Evolutionary conservation across 2,113 vertebrate genomes (phyloP), one percentile per base, ranked within the genome.

Genomic region (Chaenogobius annularis): DNA sequence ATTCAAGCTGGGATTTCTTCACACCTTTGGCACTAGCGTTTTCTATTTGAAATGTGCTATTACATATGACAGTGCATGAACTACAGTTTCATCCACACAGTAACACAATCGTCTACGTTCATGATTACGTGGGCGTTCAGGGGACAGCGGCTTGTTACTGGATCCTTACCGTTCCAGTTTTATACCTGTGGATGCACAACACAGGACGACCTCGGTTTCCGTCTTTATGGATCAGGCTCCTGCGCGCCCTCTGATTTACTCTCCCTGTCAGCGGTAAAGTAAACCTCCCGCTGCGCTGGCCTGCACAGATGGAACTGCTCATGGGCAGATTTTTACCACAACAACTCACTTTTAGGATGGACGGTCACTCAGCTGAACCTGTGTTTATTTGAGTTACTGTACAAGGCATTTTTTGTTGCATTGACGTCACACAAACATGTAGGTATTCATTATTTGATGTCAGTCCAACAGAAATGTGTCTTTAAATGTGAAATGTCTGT

Each of bases 161-260:
- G 19, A 22, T 63, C 55, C 50, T 23, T 17, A 26, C 3, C 47
- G 20, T 63, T 15, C 14, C 40, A 8, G 5, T 67, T 46, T 19
- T 13, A 31, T 26, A 4, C 62, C 55, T 31, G 26, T 8, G 44
- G 22, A 64, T 20, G 43, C 14, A 66, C 43, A 46, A 23, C 17
- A 40, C 37, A 6, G 37, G 37, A 40, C 37, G 37, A 40, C 37
- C 37, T 40, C 37, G 52, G 47, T 66, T 66, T 40, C n/a, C 12
- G 6, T 66, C 48, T 67, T 56, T 46, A 17, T 71, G 31, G 3
- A 48, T 68, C 72, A 15, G 54, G 35, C 68, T 31, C 4, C n/a
- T n/a, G n/a, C n/a, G n/a, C n/a, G n/a, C n/a, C n/a, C 26, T 23
- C 61, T 83, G 76, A 83, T 79, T 79, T 79, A 79, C 48, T 56